A percentile compares a stretch with the other conserved stretches of the same genome.
These are phyloP conservation scores for Corynorhinus townsendii DNA, from an alignment of 2,113 vertebrate species.

Conservation along the genomic window DNA sequence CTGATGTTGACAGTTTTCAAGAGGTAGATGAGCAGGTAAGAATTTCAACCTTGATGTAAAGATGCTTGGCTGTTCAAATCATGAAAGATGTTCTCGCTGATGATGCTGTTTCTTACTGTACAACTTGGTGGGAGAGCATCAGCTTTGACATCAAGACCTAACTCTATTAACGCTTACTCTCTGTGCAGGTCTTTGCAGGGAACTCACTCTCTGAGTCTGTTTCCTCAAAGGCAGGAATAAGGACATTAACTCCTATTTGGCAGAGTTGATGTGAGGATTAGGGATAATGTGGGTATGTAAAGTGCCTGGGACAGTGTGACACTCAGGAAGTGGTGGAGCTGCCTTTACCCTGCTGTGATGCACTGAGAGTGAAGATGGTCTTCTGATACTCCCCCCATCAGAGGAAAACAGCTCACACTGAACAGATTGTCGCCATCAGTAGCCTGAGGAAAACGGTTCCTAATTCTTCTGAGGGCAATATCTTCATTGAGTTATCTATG, in stretches of 20 bases:
- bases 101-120: not conserved
- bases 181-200: not conserved
- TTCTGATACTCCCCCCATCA: not conserved
- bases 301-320: not conserved
- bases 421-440: not conserved
- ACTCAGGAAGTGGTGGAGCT: rapidly evolving
- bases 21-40: conserved; percentile 71
- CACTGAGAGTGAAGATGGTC: not conserved
- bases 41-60: conserved; percentile 9
- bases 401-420: not conserved
- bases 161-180: not conserved
- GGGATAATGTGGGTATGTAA: not conserved
- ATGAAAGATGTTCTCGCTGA: not conserved
- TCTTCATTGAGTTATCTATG: not conserved
- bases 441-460: not conserved
- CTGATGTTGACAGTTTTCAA: conserved; percentile 62
- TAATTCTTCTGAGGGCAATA: not conserved
- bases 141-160: not conserved
- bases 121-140: not conserved
- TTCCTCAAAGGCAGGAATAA: not conserved
- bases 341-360: not conserved
- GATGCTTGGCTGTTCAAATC: not conserved
- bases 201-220: not conserved
- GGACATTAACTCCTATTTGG: not conserved
- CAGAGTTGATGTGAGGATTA: not conserved